These are phyloP conservation scores for Prunella strophiata DNA, from an alignment of 2,797 vertebrate genomes.

Conservation along the genomic window DNA sequence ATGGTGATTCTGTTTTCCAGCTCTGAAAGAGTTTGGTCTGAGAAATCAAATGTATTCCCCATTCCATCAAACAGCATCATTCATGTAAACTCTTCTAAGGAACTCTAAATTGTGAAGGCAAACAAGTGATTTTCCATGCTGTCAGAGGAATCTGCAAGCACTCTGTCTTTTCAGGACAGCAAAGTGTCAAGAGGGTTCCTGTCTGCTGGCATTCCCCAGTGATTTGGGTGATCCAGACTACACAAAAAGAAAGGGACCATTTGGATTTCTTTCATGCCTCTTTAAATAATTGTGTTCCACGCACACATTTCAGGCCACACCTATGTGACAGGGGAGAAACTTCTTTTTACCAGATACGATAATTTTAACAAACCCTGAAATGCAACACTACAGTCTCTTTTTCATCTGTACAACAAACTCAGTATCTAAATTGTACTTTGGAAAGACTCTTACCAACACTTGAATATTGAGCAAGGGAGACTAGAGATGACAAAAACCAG, in stretches of 20 bases:
- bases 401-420: background rate
- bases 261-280: background rate
- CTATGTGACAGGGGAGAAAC: background rate
- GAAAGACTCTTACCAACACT: background rate
- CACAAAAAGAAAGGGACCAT: fast-evolving
- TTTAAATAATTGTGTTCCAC: background rate
- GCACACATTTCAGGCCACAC: background rate
- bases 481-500: background rate
- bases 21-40: background rate
- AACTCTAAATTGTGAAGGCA: background rate
- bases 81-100: background rate
- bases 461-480: background rate
- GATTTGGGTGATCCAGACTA: background rate
- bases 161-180: background rate
- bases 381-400: background rate
- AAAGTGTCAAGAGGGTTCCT: background rate
- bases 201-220: background rate
- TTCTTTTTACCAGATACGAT: background rate
- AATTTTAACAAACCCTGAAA: background rate
- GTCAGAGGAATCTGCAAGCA: background rate
- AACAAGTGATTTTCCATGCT: background rate
- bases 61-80: background rate
- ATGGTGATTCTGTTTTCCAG: background rate
- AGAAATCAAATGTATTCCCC: fast-evolving
- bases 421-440: background rate